Base-by-base conservation (phyloP, 2,888 invertebrate genomes). In the Rhamnusium bicolor region DNA sequence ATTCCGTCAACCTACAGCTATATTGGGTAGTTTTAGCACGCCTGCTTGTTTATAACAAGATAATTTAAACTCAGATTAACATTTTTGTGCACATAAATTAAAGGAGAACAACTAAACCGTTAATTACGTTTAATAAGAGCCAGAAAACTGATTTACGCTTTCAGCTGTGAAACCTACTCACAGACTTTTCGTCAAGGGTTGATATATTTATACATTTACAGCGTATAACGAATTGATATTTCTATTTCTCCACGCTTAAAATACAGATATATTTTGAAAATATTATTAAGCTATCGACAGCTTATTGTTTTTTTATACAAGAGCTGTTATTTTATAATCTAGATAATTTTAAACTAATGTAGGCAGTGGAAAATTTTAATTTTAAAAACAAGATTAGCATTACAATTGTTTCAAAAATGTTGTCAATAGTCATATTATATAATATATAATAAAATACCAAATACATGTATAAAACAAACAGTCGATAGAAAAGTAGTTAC, bases 11-110 rank as follows among this genome's bases (percentile, higher is more conserved):
- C 53, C 63, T 12, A 49, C 65, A 29, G 53, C 53, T 53, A 32
- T 18, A 32, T 27, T 29, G 53, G 53, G 65, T 65, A 32, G 65
- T 53, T 53, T 29, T 32, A 53, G 32, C 53, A 65, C 32, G 32
- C 63, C 49, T 4, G 19, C 53, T 53, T 51, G 53, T 32, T n/a
- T 18, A 18, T 27, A 65, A 65, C 65, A 54, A 65, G 65, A 65
- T 65, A 65, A 65, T 65, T 65, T 40, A 18, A 53, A 65, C 29
- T 19, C 18, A 29, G 65, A 65, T 65, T 65, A 65, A 51, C 40
- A 32, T 53, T 53, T 65, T 65, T 29, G 27, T n/a, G 19, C 6
- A 32, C 32, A 29, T 65, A 65, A 65, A 65, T 65, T 53, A 53
- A 18, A 47, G n/a, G 18, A 12, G 53, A 65, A 54, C 32, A 19